A percentile compares a stretch with the other conserved stretches of the same genome.
phyloP scores from a whole-genome alignment of 64 coral and sea anemone genomes.

The Trachythela sp. region DNA sequence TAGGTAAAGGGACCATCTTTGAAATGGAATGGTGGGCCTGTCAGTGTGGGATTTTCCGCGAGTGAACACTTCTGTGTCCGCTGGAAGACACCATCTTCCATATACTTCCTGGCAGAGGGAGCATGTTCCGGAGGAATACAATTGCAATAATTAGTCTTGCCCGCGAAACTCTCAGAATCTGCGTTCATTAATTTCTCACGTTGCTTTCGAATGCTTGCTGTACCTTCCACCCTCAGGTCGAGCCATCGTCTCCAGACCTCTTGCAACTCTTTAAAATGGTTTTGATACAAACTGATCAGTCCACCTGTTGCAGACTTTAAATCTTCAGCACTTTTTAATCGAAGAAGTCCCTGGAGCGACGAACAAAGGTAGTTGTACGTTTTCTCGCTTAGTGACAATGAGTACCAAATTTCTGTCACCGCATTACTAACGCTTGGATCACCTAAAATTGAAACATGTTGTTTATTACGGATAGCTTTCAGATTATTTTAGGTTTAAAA shows the following conservation, averaged over 20 bases:
- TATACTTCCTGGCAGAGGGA: not conserved
- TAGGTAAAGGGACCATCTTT: not conserved
- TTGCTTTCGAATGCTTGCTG: not conserved
- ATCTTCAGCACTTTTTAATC: not conserved
- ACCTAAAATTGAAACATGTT: too few species aligned
- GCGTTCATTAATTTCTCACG: not conserved
- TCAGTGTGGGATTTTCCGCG: not conserved
- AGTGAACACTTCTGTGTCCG: not conserved
- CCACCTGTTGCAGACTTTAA: not conserved
- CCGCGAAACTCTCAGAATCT: not conserved
- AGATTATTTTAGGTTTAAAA: too few species aligned
- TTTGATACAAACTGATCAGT: not conserved
- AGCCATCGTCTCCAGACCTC: conserved; percentile 7
- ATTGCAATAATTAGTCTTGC: not conserved
- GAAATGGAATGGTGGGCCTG: not conserved
- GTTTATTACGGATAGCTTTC: too few species aligned
- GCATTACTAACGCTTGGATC: not conserved
- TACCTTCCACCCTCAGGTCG: not conserved
- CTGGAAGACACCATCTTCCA: not conserved
- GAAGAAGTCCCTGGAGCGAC: not conserved
- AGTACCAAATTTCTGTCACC: not conserved
- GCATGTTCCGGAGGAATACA: not conserved
- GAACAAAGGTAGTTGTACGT: not conserved
- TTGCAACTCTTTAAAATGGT: not conserved
- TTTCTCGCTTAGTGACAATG: not conserved